Percentiles rank a stretch among this genome's conserved stretches.
These are phyloP conservation scores for Eutrigla gurnardus DNA, from an alignment of 2,797 vertebrate species.

Conservation along the genomic window DNA sequence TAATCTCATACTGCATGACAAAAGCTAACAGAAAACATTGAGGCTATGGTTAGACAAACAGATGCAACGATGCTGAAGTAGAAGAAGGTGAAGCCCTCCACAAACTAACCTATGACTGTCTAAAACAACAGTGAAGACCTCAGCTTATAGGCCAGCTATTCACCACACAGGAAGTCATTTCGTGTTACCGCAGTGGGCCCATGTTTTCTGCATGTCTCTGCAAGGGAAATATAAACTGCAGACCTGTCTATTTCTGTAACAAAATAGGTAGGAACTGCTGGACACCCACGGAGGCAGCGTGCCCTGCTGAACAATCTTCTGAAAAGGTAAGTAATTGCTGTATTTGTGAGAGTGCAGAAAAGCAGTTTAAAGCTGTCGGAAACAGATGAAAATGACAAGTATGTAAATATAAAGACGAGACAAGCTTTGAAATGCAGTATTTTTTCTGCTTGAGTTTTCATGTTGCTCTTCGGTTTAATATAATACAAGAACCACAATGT, in stretches of 20 bases:
- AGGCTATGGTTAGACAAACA: not conserved
- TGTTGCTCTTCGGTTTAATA: not conserved
- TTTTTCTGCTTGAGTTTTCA: slow-evolving; percentile 1
- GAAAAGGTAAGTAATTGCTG: slow-evolving; percentile 58
- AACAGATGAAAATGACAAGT: slow-evolving; percentile 36
- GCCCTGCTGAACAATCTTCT: slow-evolving; percentile 20
- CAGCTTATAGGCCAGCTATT: slow-evolving; percentile 48
- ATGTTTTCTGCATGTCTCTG: slow-evolving; percentile 6
- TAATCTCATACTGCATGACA: not conserved
- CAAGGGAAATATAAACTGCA: slow-evolving; percentile 14
- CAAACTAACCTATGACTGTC: not conserved
- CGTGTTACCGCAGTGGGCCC: slow-evolving; percentile 59
- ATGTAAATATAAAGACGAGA: not conserved
- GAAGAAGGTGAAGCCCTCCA: not conserved
- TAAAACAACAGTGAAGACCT: slow-evolving; percentile 26
- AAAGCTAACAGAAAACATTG: slow-evolving; percentile 2
- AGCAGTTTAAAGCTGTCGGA: not conserved
- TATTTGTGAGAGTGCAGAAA: slow-evolving; percentile 10
- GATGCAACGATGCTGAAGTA: not conserved
- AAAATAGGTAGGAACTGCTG: slow-evolving; percentile 22
- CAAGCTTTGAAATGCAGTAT: slow-evolving; percentile 14
- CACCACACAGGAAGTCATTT: slow-evolving; percentile 76
- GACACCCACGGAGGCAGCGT: slow-evolving; percentile 20
- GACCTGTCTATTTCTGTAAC: not conserved
- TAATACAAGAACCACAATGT: not conserved